These are phyloP conservation scores for Theristicus caerulescens DNA, from an alignment of 2,113 vertebrate genomes.

Conservation along the genomic window DNA sequence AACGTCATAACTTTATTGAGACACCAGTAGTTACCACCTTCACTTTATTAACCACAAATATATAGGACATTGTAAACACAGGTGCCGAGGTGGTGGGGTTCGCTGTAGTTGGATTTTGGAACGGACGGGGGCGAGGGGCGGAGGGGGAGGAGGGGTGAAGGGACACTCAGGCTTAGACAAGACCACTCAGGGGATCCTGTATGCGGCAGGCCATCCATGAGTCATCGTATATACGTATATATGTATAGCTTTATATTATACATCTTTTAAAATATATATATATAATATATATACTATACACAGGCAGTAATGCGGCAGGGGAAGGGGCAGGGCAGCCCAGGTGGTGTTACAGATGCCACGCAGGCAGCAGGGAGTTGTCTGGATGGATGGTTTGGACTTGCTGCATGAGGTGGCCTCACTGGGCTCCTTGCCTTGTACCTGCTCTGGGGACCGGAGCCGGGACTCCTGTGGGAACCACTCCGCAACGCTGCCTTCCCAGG, in stretches of 20 bases:
- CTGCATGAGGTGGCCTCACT: not conserved
- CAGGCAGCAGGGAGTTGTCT: constrained; percentile 35
- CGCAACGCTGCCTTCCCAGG: not conserved
- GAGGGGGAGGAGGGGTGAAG: not conserved
- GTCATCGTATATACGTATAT: constrained; percentile 60
- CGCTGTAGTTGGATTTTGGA: not conserved
- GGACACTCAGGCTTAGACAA: constrained; percentile 38
- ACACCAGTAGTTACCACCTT: constrained; percentile 82
- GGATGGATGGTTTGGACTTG: constrained; percentile 2
- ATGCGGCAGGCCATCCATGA: constrained; percentile 61
- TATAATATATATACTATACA: constrained; percentile 83
- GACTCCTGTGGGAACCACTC: not conserved
- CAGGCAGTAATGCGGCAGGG: constrained; percentile 70
- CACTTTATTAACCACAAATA: constrained; percentile 81
- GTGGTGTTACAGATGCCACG: not conserved
- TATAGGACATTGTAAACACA: constrained; percentile 72
- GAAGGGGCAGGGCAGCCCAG: constrained; percentile 24
- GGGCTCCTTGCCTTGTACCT: constrained; percentile 4
- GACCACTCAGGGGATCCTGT: constrained; percentile 63
- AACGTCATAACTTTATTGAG: constrained; percentile 78
- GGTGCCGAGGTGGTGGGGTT: constrained; percentile 58
- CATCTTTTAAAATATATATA: constrained; percentile 78
- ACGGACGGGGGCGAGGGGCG: not conserved
- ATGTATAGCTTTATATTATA: constrained; percentile 81
- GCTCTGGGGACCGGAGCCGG: not conserved